Evolutionary conservation across 2,113 vertebrate species (phyloP).

Genomic region (Dermatemys mawii): DNA sequence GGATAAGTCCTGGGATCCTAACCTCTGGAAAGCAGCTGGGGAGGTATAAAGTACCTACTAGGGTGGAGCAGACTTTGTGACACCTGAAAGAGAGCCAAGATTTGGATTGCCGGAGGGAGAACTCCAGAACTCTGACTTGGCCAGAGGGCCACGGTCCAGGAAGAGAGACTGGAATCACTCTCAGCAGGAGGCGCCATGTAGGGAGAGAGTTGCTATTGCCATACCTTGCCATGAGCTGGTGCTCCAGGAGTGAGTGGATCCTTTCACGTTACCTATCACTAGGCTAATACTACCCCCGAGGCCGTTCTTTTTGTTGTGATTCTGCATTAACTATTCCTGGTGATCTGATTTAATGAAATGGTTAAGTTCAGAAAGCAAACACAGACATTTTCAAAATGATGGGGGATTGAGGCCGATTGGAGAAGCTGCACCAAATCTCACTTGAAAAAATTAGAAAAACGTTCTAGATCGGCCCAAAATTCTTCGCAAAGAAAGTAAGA

Average conservation of each 20-base stretch:
- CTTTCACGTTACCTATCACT: background rate
- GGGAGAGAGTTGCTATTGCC: background rate
- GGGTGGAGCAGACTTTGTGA: too few relatives aligned
- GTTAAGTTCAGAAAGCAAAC: background rate
- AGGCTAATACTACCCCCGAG: background rate
- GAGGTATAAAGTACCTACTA: too few relatives aligned
- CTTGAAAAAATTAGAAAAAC: background rate
- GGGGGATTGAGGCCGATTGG: background rate
- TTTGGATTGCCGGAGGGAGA: too few relatives aligned
- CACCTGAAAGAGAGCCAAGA: too few relatives aligned
- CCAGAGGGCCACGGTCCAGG: too few relatives aligned
- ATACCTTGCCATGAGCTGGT: background rate
- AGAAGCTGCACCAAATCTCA: background rate
- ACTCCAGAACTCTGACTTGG: too few relatives aligned
- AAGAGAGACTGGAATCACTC: background rate
- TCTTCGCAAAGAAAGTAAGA: background rate
- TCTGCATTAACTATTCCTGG: background rate
- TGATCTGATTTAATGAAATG: background rate
- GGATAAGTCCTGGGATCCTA: too few relatives aligned
- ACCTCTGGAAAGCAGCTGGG: too few relatives aligned
- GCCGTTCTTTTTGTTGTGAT: background rate
- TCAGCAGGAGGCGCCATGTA: too few relatives aligned
- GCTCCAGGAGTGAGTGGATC: too few relatives aligned
- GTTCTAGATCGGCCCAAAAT: background rate
- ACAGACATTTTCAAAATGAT: background rate